These are phyloP conservation scores for Thecophora atra DNA, from an alignment of 2,888 invertebrate genomes.

Conservation along the genomic window DNA sequence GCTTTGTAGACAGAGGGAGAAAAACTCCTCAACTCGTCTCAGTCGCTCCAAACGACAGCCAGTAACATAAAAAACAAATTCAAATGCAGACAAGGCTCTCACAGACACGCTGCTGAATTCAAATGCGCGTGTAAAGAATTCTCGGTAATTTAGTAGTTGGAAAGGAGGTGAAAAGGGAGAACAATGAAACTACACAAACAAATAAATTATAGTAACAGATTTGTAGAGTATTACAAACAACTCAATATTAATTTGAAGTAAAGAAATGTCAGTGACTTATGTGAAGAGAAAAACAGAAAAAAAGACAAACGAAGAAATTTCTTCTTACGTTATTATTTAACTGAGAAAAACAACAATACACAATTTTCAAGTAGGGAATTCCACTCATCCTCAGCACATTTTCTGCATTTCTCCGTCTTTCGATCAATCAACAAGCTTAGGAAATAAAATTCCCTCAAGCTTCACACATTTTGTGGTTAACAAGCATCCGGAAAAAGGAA, in stretches of 20 bases:
- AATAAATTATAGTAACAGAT: slow-evolving; percentile 23
- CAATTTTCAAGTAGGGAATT: neutral
- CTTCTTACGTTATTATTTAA: neutral
- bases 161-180: neutral
- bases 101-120: no score
- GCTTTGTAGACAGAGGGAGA: slow-evolving; percentile 1
- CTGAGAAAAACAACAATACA: slow-evolving; percentile 21
- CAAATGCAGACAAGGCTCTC: no score
- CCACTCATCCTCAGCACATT: no score
- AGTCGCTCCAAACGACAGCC: no score
- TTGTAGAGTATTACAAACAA: neutral
- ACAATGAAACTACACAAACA: neutral
- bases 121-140: no score
- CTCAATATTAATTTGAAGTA: neutral
- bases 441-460: neutral
- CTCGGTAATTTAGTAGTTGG: neutral
- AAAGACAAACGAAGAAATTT: neutral
- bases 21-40: no score
- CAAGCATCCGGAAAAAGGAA: neutral
- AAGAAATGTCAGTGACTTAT: no score
- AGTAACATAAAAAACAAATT: no score
- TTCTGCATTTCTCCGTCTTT: neutral
- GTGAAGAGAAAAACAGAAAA: no score
- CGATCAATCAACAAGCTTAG: neutral
- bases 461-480: neutral